Conservation (phyloP, 2,797 vertebrate genomes). For the Oreochromis grahami region DNA sequence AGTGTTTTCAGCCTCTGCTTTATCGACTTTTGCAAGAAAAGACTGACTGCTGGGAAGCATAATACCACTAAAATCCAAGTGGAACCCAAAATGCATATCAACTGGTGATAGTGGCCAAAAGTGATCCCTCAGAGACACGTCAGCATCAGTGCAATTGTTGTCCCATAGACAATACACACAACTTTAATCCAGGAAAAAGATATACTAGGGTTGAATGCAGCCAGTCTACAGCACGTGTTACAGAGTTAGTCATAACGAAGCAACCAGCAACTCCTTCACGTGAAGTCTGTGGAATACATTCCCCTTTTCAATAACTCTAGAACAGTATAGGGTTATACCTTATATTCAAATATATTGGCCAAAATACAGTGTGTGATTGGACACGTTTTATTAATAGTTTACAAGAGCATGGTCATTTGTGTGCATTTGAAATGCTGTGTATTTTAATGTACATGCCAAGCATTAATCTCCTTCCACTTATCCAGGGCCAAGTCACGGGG, state of each 20-base stretch:
- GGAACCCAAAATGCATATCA: neutral
- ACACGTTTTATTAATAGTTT: neutral
- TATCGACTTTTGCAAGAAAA: neutral
- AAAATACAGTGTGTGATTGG: neutral
- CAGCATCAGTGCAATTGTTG: neutral
- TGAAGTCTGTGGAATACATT: neutral
- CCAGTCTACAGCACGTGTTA: neutral
- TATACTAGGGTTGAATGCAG: neutral
- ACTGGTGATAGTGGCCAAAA: neutral
- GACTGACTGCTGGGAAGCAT: neutral
- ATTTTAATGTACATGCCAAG: neutral
- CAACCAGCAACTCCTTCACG: neutral
- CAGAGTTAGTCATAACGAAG: neutral
- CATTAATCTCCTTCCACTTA: too few relatives aligned
- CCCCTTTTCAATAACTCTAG: neutral
- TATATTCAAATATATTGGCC: neutral
- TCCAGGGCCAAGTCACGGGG: too few relatives aligned
- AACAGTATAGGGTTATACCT: neutral
- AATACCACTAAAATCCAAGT: neutral
- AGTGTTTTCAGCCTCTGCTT: neutral
- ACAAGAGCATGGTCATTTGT: neutral
- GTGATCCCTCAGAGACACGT: neutral
- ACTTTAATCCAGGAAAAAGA: neutral
- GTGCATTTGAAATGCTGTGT: neutral
- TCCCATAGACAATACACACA: neutral